Evolutionary conservation across 2,797 vertebrate species (phyloP).

Genomic region (Synanceia verrucosa): DNA sequence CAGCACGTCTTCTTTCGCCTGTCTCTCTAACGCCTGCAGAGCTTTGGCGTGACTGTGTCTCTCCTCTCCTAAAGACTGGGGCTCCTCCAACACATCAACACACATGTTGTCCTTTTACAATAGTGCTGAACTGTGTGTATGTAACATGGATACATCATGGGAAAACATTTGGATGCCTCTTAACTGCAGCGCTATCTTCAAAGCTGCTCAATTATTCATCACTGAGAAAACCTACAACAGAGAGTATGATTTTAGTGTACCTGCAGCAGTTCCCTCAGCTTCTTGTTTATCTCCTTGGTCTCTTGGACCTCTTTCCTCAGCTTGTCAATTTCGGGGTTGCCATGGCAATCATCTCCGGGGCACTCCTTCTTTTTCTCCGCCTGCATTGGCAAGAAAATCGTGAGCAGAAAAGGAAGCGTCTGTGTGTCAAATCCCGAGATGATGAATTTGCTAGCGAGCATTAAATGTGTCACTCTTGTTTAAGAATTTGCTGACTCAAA

Average conservation of each 20-base stretch:
- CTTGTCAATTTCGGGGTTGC: constrained; percentile 84
- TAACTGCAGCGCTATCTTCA: constrained; percentile 29
- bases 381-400: constrained; percentile 50
- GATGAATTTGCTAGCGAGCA: constrained; percentile 34
- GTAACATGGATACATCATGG: constrained; percentile 3
- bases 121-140: not conserved
- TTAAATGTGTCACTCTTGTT: constrained; percentile 36
- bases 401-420: not conserved
- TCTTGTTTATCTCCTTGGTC: constrained; percentile 85
- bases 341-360: constrained; percentile 79
- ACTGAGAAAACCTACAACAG: constrained; percentile 47
- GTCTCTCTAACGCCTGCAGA: constrained; percentile 86
- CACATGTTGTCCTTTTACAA: constrained; percentile 16
- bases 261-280: constrained; percentile 85
- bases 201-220: constrained; percentile 72
- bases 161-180: constrained; percentile 18
- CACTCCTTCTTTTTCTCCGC: constrained; percentile 73
- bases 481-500: constrained; percentile 14
- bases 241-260: constrained; percentile 47
- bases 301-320: constrained; percentile 88
- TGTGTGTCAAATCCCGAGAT: constrained; percentile 24
- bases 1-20: constrained; percentile 85
- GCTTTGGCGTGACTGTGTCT: constrained; percentile 83
- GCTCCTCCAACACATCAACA: constrained; percentile 74
- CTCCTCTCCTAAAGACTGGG: constrained; percentile 83